Base-by-base conservation (phyloP, 1,140 invertebrate species). In the Zaprionus nigranus region DNA sequence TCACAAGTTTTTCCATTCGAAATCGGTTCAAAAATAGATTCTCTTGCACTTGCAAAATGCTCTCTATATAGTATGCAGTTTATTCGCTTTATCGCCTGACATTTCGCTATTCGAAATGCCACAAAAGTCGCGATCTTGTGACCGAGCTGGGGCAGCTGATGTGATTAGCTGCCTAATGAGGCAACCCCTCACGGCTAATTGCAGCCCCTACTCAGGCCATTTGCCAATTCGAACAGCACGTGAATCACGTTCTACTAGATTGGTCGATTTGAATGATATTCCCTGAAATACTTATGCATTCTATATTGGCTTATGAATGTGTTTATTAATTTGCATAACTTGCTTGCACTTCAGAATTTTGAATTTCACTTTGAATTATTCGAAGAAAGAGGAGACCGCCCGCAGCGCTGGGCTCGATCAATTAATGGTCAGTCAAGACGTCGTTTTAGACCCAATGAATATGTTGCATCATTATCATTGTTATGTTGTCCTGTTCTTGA, bases 281-380 rank as follows among this genome's bases (percentile, higher is more conserved):
- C 57, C 67, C 83, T 78, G 60, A 53, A 53, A 63, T 54, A 69
- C 40, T 7, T 74, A 68, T 63, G 77, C 71, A 80, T 80, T 77
- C 78, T 87, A 65, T 81, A 17, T n/a, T 12, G 9, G 3, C 30
- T 11, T 30, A 30, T 30, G 9, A 30, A 30, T 30, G 30, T 11
- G 77, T 66, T 84, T 88, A 84, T 84, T 84, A 78, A 87, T 87
- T 81, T 88, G 81, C 83, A 87, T 87, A 87, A 87, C 84, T 87
- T 73, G 67, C 69, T 59, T 54, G 24, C 61, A 51, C 30, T 9
- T 40, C 15, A 64, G 30, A 69, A 22, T 12, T 34, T 57, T 57
- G 26, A 34, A 34, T 15, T 20, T 49, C 43, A 22, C 7, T 20
- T 49, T 15, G 9, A 24, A 40, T 43, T 49, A 49, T 51, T 46